Base-by-base conservation (phyloP, 2,888 invertebrate species). In the Acleris laterana region DNA sequence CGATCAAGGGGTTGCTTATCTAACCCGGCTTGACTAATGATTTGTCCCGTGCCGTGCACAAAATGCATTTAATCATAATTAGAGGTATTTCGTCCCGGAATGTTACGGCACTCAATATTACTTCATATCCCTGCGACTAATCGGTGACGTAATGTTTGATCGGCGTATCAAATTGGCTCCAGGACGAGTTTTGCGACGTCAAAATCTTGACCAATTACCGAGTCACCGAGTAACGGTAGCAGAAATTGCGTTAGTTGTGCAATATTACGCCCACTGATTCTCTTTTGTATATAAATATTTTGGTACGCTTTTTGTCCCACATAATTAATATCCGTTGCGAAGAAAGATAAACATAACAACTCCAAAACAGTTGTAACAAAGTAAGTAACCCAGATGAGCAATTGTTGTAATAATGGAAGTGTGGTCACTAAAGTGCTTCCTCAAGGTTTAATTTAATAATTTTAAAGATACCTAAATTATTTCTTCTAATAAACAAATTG, bases 81-180 rank as follows among this genome's bases (percentile, higher is more conserved):
- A n/a, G n/a, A n/a, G n/a, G n/a, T n/a, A 72, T 63, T 48, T 63
- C 61, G 68, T 70, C 72, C 69, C 70, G 72, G 72, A 70, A 71
- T 69, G 71, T 76, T 71, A 70, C 74, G 68, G 69, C 76, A 78
- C 73, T 63, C 53, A 64, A 71, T 69, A 72, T 82, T 83, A 76
- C 81, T 76, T 74, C 80, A 82, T 70, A 76, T 80, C 77, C 79
- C 77, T 76, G 72, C 75, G 74, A 72, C 74, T 71, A 70, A 77
- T 63, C 51, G 63, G 64, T 83, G 76, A 78, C 68, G 79, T 80
- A 81, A 84, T 71, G 62, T 78, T 77, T 77, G 77, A 81, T 76
- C 72, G 72, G 74, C 73, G 68, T 72, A 73, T 73, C 72, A 76
- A 59, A 71, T 74, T 74, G 70, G 71, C 73, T 75, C 70, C 74